Conservation (phyloP, 2,888 invertebrate genomes). For the Cephus runcator region DNA sequence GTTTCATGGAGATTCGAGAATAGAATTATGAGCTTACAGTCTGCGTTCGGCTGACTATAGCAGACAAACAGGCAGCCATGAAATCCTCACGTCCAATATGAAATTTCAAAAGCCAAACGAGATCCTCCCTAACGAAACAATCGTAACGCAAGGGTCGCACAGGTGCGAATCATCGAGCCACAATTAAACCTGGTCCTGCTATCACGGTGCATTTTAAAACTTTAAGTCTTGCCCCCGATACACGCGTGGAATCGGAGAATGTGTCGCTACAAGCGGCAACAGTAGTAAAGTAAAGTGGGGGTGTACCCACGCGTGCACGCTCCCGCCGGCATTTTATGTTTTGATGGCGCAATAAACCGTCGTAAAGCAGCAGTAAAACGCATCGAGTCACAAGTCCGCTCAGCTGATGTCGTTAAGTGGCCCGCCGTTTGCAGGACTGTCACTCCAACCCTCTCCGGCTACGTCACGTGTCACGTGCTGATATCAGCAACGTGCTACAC, state of each 20-base stretch:
- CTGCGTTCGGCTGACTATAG: background rate
- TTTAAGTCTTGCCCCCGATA: background rate
- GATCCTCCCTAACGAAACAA: background rate
- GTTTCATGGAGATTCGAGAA: background rate
- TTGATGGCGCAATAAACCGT: constrained; percentile 65
- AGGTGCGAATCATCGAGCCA: background rate
- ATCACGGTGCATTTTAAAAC: background rate
- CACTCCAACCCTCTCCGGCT: constrained; percentile 37
- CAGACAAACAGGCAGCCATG: background rate
- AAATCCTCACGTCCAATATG: background rate
- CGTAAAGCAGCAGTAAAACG: constrained; percentile 66
- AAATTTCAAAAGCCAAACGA: background rate
- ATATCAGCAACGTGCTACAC: constrained; percentile 15
- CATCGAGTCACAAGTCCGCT: constrained; percentile 65
- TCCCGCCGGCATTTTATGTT: constrained; percentile 63
- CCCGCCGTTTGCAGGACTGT: constrained; percentile 49
- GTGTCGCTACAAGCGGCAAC: constrained; percentile 43
- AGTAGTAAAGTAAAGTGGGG: constrained; percentile 53
- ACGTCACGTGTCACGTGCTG: constrained; percentile 35
- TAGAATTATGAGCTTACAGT: background rate
- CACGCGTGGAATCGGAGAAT: constrained; percentile 42
- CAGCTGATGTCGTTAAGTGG: constrained; percentile 64
- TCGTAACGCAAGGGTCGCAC: background rate
- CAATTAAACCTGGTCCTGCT: background rate
- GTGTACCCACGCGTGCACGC: constrained; percentile 59